phyloP scores from a whole-genome alignment of 2,888 invertebrate genomes.

The Torymus auratus region DNA sequence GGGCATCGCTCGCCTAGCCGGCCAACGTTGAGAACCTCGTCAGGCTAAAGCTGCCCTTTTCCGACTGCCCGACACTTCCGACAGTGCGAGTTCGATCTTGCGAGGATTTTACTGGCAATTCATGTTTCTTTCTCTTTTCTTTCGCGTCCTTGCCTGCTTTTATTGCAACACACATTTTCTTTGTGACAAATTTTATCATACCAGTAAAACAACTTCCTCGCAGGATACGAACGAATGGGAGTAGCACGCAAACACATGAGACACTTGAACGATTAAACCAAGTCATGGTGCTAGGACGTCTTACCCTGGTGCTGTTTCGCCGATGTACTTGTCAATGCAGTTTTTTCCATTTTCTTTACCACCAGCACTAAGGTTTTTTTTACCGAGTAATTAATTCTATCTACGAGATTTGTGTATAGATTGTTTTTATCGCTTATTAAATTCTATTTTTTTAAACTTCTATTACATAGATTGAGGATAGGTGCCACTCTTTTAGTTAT shows the following conservation, averaged over 20 bases:
- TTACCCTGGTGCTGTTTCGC: conserved; percentile 62
- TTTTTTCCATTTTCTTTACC: conserved; percentile 19
- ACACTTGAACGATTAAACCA: conserved; percentile 53
- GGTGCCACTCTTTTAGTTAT: conserved; percentile 8
- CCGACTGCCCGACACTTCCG: conserved; percentile 36
- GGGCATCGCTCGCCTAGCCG: conserved; percentile 72
- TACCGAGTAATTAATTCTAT: conserved; percentile 38
- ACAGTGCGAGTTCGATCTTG: background rate
- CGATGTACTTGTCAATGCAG: conserved; percentile 18
- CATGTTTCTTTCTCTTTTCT: no score
- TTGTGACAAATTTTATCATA: no score
- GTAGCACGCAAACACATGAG: conserved; percentile 49
- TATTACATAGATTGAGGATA: background rate
- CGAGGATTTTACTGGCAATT: background rate
- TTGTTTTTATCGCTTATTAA: conserved; percentile 33
- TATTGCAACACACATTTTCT: no score
- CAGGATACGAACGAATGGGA: background rate
- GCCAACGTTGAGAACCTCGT: conserved; percentile 68
- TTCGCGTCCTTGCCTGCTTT: no score
- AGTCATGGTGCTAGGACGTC: conserved; percentile 65
- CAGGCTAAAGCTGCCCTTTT: background rate
- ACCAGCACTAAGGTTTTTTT: conserved; percentile 26
- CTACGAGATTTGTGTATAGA: conserved; percentile 47
- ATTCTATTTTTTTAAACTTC: conserved; percentile 1
- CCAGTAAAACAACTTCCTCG: background rate